A percentile compares a stretch with the other conserved stretches of the same genome.
Conservation (phyloP, 1,140 invertebrate genomes). For the Archegozetes longisetosus region DNA sequence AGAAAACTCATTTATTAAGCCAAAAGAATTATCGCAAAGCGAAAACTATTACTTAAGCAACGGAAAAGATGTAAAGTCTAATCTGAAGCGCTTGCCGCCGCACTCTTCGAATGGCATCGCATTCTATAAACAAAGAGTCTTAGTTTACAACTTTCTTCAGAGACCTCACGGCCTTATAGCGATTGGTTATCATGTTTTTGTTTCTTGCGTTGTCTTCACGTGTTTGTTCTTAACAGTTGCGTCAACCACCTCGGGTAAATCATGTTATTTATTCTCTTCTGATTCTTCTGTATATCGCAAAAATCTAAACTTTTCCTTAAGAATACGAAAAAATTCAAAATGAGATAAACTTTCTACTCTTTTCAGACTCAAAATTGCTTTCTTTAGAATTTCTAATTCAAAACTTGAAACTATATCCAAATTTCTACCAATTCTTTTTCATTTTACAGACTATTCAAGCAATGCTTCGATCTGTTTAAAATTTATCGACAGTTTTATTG, state of each 20-base stretch:
- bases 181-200: conserved; percentile 7
- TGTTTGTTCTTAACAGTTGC: conserved; percentile 66
- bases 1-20: not conserved
- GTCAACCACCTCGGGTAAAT: conserved; percentile 48
- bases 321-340: not conserved
- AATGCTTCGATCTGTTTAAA: conserved; percentile 48
- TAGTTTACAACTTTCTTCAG: conserved; percentile 9
- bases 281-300: no score
- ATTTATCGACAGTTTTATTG: conserved; percentile 54
- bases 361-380: no score
- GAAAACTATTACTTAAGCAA: no score
- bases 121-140: conserved; percentile 10
- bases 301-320: not conserved
- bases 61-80: not conserved
- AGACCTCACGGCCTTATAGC: conserved; percentile 1
- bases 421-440: not conserved
- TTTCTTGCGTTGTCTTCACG: conserved; percentile 46
- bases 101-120: conserved; percentile 2
- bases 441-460: conserved; percentile 29
- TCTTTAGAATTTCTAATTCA: no score
- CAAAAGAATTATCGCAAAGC: no score
- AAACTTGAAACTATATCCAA: no score
- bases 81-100: not conserved
- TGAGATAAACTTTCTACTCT: no score
- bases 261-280: no score